These are phyloP conservation scores for Cydia splendana DNA, from an alignment of 1,140 invertebrate species.

Conservation along the genomic window DNA sequence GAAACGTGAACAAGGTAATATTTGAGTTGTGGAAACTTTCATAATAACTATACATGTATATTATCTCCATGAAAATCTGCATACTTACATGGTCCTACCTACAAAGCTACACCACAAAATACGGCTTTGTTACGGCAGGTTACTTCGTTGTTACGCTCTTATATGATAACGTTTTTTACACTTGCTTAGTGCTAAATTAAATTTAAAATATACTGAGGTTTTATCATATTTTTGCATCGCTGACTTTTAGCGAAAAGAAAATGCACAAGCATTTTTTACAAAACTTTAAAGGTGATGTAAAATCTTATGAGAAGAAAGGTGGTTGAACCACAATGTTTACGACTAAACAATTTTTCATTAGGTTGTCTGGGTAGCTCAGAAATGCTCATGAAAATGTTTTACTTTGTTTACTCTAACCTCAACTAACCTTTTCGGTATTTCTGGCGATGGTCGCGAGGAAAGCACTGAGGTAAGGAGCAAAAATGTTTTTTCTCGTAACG, in stretches of 20 bases:
- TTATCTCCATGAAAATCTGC: too few relatives aligned
- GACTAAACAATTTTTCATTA: slow-evolving; percentile 16
- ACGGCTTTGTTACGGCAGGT: too few relatives aligned
- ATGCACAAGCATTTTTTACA: not conserved
- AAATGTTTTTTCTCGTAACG: slow-evolving; percentile 4
- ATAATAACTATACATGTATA: too few relatives aligned
- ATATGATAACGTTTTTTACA: not conserved
- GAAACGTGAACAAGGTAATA: too few relatives aligned
- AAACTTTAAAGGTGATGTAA: not conserved
- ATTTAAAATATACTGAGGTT: not conserved
- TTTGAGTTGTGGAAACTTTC: too few relatives aligned
- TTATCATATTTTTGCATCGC: not conserved
- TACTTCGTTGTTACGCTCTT: too few relatives aligned
- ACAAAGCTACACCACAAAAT: too few relatives aligned
- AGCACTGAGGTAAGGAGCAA: not conserved
- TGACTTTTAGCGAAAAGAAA: slow-evolving; percentile 10
- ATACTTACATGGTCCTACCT: too few relatives aligned
- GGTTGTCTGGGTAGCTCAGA: not conserved
- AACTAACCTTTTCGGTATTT: not conserved
- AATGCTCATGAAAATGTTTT: slow-evolving; percentile 11
- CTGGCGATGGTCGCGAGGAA: not conserved
- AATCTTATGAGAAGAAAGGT: slow-evolving; percentile 1
- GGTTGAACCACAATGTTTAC: not conserved
- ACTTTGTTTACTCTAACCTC: slow-evolving; percentile 7
- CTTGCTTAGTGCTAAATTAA: not conserved